Conservation (phyloP, 1,140 invertebrate species). For the Macrosteles quadrilineatus region DNA sequence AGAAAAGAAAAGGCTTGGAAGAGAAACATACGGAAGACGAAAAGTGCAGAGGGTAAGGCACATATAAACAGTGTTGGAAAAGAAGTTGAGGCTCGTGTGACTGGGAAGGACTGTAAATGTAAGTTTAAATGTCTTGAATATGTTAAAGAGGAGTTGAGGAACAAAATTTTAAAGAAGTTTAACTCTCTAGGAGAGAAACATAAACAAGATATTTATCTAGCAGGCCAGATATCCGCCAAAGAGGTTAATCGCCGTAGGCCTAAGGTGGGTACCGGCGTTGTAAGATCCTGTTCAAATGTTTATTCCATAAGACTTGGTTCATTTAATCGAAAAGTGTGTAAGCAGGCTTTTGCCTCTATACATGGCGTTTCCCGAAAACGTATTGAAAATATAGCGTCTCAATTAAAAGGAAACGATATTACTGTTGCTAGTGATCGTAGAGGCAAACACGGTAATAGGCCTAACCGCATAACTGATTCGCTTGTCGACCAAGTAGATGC, state of each 20-base stretch:
- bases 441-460: constrained; percentile 1
- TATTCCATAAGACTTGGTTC: not conserved
- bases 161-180: constrained; percentile 1
- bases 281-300: not conserved
- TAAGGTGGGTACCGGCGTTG: not conserved
- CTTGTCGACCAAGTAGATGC: not conserved
- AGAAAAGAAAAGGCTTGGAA: not conserved
- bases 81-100: not conserved
- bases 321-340: constrained; percentile 7
- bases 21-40: not conserved
- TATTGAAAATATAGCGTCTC: not conserved
- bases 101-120: not conserved
- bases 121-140: not conserved
- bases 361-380: constrained; percentile 2
- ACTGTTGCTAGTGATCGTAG: not conserved
- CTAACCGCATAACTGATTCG: not conserved
- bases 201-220: not conserved
- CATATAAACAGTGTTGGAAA: not conserved
- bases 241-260: not conserved
- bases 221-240: not conserved
- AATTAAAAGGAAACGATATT: not conserved
- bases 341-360: not conserved
- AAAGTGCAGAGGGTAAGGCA: not conserved
- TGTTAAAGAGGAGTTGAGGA: not conserved
- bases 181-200: not conserved